Percentiles rank a stretch among this genome's conserved stretches.
phyloP scores from a whole-genome alignment of 35 echinoderm and acorn worm genomes.

The Amphiura filiformis region DNA sequence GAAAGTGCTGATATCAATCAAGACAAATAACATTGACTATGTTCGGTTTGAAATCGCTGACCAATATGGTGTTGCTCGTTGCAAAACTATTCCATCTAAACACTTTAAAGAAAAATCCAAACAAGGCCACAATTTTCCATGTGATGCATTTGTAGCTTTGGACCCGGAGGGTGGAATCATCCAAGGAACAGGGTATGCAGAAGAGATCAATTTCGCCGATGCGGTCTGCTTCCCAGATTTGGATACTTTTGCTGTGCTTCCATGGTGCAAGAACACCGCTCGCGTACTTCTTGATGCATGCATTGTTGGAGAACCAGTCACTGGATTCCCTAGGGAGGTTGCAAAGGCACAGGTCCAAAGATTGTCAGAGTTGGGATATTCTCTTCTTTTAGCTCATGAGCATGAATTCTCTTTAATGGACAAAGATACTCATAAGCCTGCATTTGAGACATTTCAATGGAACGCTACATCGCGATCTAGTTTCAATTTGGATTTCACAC shows the following conservation, averaged over 20 bases:
- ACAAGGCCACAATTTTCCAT: constrained; percentile 36
- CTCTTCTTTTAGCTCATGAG: constrained; percentile 54
- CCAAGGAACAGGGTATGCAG: constrained; percentile 19
- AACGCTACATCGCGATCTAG: constrained; percentile 18
- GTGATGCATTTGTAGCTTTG: constrained; percentile 19
- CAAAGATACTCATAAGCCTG: constrained; percentile 33
- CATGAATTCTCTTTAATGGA: constrained; percentile 65
- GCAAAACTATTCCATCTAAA: constrained; percentile 56
- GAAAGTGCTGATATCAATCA: constrained; percentile 29
- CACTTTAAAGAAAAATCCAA: constrained; percentile 49
- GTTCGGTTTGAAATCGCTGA: constrained; percentile 72
- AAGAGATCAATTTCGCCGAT: constrained; percentile 41
- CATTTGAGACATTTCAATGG: constrained; percentile 19
- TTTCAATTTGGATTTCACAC: constrained; percentile 2
- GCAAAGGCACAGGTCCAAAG: constrained; percentile 43
- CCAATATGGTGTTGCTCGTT: constrained; percentile 44
- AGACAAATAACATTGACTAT: constrained; percentile 37
- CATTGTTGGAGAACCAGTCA: constrained; percentile 16
- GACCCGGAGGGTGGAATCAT: constrained; percentile 21
- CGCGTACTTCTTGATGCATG: constrained; percentile 33
- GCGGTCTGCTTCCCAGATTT: constrained; percentile 55
- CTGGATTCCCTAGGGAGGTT: constrained; percentile 36
- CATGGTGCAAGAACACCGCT: constrained; percentile 60
- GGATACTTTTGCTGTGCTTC: constrained; percentile 50
- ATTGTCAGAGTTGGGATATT: constrained; percentile 59